Conservation (phyloP, 2,888 invertebrate species). For the Cantharis lateralis region DNA sequence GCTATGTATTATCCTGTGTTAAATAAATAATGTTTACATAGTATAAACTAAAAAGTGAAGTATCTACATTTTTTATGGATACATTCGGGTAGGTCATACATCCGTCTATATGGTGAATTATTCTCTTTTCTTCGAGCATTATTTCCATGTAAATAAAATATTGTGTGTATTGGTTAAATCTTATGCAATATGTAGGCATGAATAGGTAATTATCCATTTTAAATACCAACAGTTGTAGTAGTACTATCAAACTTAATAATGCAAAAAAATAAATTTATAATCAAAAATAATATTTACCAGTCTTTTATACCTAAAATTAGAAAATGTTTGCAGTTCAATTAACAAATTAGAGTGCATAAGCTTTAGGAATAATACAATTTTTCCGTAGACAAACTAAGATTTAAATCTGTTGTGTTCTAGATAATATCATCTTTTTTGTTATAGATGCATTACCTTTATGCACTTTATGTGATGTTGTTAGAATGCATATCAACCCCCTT, state of each 20-base stretch:
- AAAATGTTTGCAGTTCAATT: background rate
- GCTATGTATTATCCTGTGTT: background rate
- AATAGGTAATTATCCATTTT: background rate
- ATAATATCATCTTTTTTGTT: constrained; percentile 10
- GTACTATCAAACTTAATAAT: background rate
- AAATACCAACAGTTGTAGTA: background rate
- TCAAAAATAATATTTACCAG: background rate
- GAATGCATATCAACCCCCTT: constrained; percentile 21
- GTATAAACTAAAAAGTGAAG: background rate
- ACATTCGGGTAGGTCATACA: background rate
- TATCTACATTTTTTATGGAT: background rate
- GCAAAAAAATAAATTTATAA: background rate
- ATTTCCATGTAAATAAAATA: background rate
- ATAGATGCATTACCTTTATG: constrained; percentile 27
- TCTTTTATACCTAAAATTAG: background rate
- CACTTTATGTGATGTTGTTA: constrained; percentile 21
- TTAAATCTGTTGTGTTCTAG: background rate
- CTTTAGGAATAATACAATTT: background rate
- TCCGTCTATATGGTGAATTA: background rate
- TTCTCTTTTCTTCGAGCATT: background rate
- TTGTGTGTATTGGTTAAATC: background rate
- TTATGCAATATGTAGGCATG: background rate
- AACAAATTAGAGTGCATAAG: background rate
- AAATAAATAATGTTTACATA: background rate
- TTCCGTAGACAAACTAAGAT: background rate